Base-by-base conservation (phyloP, 2,113 vertebrate genomes). In the Onychostoma macrolepis region DNA sequence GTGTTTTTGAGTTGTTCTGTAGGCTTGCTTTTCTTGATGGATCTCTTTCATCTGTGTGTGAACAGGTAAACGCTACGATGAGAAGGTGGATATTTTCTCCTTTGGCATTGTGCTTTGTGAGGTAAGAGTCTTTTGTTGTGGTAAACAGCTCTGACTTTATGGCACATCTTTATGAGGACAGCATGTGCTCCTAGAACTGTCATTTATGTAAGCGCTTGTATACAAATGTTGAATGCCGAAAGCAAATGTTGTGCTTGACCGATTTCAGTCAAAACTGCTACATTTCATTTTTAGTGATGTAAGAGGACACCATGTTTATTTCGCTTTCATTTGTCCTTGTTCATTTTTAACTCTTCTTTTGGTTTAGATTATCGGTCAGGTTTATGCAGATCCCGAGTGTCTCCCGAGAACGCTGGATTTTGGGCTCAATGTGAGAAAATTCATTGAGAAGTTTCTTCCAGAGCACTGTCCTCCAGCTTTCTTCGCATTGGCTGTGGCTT, bases 41-140 rank as follows among this genome's bases (percentile, higher is more conserved):
- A 69, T n/a, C 24, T 45, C 8, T 74, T 1, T 67, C 21, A 19
- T 80, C 33, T 86, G 17, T 90, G 86, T 80, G 19, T 84, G 9
- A 76, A 38, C 91, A 99, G 98, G 98, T 84, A 98, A 99, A 94
- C 97, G 97, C 91, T 99, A 99, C 0, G 97, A 99, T 74, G 98
- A 99, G 92, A 99, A 97, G 2, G 98, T 99, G 94, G 98, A 99
- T 86, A 95, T 99, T 90, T 99, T 99, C 94, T 99, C 98, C 21
- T 99, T 96, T 90, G 98, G 98, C 84, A 99, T 99, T 58, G 96
- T 99, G 38, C 97, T 99, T 84, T 98, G 97, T 4, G 98, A 99
- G 97, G 98, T 99, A 91, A 96, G 96, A 30, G n/a, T n/a, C n/a
- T 24, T 85, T 58, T 24, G 75, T 58, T 10, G 48, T 61, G 26